A percentile compares a stretch with the other conserved stretches of the same genome.
phyloP scores from a whole-genome alignment of 2,113 vertebrate species.

The Psettodes erumei region DNA sequence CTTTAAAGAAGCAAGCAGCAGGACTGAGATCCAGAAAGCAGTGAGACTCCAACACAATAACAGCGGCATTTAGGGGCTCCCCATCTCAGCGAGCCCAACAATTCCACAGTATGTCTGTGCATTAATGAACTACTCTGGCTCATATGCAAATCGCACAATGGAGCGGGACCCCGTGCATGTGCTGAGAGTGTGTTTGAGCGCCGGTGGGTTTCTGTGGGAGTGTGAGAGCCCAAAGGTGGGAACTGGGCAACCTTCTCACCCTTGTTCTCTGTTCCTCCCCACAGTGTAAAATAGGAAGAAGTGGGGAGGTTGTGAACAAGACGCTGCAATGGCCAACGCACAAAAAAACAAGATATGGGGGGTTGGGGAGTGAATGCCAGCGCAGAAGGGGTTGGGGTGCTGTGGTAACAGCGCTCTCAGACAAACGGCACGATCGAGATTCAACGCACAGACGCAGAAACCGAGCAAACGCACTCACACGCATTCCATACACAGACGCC shows the following conservation, averaged over 20 bases:
- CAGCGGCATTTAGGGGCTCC: slow-evolving; percentile 41
- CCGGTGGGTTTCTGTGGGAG: slow-evolving; percentile 62
- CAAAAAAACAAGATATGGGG: slow-evolving; percentile 66
- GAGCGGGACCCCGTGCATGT: slow-evolving; percentile 56
- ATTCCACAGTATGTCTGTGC: slow-evolving; percentile 68
- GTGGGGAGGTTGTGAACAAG: slow-evolving; percentile 66
- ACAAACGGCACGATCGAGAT: slow-evolving; percentile 64
- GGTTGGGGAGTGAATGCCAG: slow-evolving; percentile 66
- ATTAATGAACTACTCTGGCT: slow-evolving; percentile 73
- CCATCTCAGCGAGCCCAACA: slow-evolving; percentile 54
- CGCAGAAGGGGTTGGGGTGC: slow-evolving; percentile 53
- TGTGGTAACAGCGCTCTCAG: slow-evolving; percentile 67
- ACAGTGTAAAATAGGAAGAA: slow-evolving; percentile 61
- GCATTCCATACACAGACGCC: slow-evolving; percentile 45
- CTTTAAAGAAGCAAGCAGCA: slow-evolving; percentile 63
- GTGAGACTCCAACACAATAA: slow-evolving; percentile 51
- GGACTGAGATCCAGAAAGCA: slow-evolving; percentile 57
- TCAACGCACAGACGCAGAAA: slow-evolving; percentile 60
- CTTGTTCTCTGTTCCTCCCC: slow-evolving; percentile 67
- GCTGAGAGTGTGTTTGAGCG: slow-evolving; percentile 54
- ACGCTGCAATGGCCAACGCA: slow-evolving; percentile 54
- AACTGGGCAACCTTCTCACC: slow-evolving; percentile 84
- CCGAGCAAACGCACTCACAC: slow-evolving; percentile 49
- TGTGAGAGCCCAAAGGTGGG: slow-evolving; percentile 78
- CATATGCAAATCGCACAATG: slow-evolving; percentile 71